Percentiles rank a stretch among this genome's conserved stretches.
Conservation (phyloP, 2,888 invertebrate genomes). For the Hipparchia semele region DNA sequence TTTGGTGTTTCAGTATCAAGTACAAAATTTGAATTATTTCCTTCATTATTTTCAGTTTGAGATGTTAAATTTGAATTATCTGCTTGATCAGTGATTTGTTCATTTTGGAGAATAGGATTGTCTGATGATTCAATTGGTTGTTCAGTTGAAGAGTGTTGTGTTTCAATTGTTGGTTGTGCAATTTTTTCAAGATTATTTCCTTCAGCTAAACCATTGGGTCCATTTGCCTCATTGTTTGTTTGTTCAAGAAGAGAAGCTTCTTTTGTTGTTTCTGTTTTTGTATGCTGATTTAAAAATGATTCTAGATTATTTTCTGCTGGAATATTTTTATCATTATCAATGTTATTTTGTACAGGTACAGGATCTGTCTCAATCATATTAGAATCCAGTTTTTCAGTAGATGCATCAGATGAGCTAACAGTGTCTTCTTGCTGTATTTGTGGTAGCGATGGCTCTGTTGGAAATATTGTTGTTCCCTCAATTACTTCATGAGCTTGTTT, state of each 20-base stretch:
- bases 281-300: constrained; percentile 30
- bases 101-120: not conserved
- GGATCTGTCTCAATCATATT: not conserved
- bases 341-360: not conserved
- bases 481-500: constrained; percentile 78
- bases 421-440: constrained; percentile 43
- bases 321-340: constrained; percentile 17
- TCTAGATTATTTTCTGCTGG: constrained; percentile 29
- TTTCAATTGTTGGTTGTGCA: constrained; percentile 21
- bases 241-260: constrained; percentile 5
- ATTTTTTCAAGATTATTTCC: constrained; percentile 18
- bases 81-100: not conserved
- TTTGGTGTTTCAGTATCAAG: not conserved
- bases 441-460: constrained; percentile 53
- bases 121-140: not conserved
- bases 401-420: constrained; percentile 39
- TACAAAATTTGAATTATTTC: not conserved
- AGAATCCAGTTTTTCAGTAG: constrained; percentile 1
- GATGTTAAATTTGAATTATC: not conserved
- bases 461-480: constrained; percentile 87
- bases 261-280: constrained; percentile 10
- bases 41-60: constrained; percentile 22
- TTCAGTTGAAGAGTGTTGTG: constrained; percentile 7
- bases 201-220: constrained; percentile 6
- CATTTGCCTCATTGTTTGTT: constrained; percentile 25